Conservation (phyloP, 2,888 invertebrate species). For the Nephrotoma appendiculata region DNA sequence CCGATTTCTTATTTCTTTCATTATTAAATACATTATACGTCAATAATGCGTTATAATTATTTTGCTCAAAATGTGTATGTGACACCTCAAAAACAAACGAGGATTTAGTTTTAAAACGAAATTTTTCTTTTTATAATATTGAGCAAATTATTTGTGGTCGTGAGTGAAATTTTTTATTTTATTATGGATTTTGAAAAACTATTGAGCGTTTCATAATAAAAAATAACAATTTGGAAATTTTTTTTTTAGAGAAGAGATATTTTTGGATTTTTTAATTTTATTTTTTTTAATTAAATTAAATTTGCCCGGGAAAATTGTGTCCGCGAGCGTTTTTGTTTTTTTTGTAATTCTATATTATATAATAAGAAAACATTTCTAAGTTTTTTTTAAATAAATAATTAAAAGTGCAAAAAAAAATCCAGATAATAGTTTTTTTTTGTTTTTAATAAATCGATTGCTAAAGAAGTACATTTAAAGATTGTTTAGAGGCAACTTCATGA, state of each 20-base stretch:
- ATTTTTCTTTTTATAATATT: neutral
- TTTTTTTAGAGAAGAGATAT: neutral
- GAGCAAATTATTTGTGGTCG: neutral
- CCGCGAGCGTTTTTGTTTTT: neutral
- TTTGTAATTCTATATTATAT: neutral
- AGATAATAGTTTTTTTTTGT: neutral
- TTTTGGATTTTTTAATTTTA: neutral
- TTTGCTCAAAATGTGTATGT: too few species aligned
- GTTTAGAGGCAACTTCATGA: neutral
- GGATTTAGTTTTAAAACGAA: neutral
- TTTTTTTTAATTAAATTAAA: neutral
- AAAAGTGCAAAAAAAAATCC: neutral
- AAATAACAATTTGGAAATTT: too few species aligned
- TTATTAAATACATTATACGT: too few species aligned
- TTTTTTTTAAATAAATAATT: neutral
- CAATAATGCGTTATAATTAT: too few species aligned
- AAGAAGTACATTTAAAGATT: neutral
- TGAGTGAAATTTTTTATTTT: too few species aligned
- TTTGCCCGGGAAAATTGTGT: neutral
- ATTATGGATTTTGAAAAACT: too few species aligned
- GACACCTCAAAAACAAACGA: neutral
- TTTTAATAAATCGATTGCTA: neutral
- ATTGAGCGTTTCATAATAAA: too few species aligned
- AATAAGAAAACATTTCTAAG: neutral
- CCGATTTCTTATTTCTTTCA: too few species aligned